Evolutionary conservation across 2,888 invertebrate species (phyloP).

Genomic region (Mantis religiosa): DNA sequence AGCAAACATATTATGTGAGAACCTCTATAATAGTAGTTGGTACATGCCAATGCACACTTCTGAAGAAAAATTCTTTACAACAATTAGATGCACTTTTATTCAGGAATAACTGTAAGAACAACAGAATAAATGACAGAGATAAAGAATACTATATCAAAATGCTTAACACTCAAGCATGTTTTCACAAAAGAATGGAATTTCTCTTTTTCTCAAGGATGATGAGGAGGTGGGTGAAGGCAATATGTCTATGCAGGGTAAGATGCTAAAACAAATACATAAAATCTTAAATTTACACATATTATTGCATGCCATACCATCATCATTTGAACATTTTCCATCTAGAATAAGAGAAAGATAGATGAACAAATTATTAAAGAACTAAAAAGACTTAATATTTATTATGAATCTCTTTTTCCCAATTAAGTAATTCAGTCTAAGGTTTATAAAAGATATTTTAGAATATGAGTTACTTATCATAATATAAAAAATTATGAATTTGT

Average conservation of each 20-base stretch:
- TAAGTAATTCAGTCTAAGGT: too few relatives aligned
- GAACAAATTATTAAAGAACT: not conserved
- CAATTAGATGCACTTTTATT: slow-evolving; percentile 9
- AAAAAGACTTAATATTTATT: not conserved
- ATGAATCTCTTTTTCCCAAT: not conserved
- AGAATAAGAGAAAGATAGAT: not conserved
- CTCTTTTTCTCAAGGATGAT: not conserved
- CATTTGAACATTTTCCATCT: not conserved
- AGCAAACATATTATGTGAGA: not conserved
- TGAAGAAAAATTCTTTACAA: not conserved
- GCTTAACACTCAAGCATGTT: not conserved
- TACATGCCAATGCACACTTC: not conserved
- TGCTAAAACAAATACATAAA: not conserved
- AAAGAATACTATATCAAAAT: not conserved
- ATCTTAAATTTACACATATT: not conserved
- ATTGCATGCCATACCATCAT: not conserved
- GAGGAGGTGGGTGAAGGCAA: not conserved
- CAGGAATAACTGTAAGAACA: not conserved
- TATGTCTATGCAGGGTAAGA: not conserved
- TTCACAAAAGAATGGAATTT: not conserved
- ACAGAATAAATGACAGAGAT: not conserved
- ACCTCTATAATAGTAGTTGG: not conserved
- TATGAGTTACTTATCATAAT: too few relatives aligned
- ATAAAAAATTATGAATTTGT: too few relatives aligned
- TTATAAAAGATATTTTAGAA: too few relatives aligned